Conservation (phyloP, 2,797 vertebrate species). For the Glyptemys insculpta region DNA sequence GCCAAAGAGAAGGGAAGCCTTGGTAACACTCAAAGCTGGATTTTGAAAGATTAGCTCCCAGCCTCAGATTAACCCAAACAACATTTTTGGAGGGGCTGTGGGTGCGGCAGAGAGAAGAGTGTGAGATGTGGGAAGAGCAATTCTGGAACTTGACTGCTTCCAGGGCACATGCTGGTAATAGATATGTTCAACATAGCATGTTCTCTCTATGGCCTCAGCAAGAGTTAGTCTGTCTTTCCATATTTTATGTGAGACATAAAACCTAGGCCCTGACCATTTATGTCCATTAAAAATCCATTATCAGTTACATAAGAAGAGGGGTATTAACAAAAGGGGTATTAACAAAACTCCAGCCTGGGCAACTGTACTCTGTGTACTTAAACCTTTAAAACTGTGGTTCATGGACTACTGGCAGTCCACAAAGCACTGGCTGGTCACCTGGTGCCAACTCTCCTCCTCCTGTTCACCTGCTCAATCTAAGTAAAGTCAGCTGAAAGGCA, state of each 20-base stretch:
- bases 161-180: background rate
- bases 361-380: background rate
- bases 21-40: background rate
- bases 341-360: background rate
- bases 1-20: conserved; percentile 13
- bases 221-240: background rate
- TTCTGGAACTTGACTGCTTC: background rate
- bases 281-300: background rate
- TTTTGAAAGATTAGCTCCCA: background rate
- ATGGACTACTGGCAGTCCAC: accelerated
- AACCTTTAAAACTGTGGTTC: background rate
- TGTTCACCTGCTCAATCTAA: accelerated
- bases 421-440: accelerated
- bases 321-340: background rate
- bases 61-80: background rate
- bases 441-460: background rate
- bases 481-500: background rate
- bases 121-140: background rate
- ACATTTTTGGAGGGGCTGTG: background rate
- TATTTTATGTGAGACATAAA: background rate
- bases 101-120: background rate
- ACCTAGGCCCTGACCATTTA: accelerated
- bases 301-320: background rate
- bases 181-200: accelerated
- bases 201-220: background rate